Conservation (phyloP, 2,113 vertebrate genomes). For the Egretta garzetta region DNA sequence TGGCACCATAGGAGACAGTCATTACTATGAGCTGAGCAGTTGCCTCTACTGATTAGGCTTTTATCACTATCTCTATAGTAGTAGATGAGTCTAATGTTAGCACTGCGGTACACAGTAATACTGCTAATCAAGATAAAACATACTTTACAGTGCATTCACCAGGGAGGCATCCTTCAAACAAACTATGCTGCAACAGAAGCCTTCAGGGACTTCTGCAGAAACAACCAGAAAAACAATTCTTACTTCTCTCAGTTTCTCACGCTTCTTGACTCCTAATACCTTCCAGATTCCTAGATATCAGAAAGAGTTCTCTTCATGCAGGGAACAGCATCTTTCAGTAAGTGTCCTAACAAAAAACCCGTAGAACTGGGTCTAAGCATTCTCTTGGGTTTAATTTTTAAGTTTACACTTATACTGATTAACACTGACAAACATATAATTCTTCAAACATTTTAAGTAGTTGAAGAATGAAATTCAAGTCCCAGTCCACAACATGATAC, state of each 20-base stretch:
- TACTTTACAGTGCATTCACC: not conserved
- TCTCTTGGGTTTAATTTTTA: not conserved
- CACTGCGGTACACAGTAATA: not conserved
- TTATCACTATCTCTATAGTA: not conserved
- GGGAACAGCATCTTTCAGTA: not conserved
- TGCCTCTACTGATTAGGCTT: not conserved
- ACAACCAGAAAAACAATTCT: not conserved
- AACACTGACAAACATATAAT: not conserved
- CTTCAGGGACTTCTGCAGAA: not conserved
- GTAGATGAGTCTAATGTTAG: not conserved
- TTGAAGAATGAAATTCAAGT: not conserved
- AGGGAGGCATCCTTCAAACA: not conserved
- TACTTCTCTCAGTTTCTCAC: not conserved
- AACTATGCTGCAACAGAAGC: not conserved
- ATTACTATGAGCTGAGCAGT: not conserved
- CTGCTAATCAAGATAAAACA: not conserved
- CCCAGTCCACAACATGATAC: not conserved
- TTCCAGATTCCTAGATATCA: not conserved
- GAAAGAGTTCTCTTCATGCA: not conserved
- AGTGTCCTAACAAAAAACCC: not conserved
- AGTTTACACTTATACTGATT: not conserved
- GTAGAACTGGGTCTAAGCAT: not conserved
- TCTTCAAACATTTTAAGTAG: not conserved
- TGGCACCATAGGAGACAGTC: not conserved
- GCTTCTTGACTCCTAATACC: not conserved